Evolutionary conservation across 2,797 vertebrate genomes (phyloP).

Genomic region (Artibeus jamaicensis): DNA sequence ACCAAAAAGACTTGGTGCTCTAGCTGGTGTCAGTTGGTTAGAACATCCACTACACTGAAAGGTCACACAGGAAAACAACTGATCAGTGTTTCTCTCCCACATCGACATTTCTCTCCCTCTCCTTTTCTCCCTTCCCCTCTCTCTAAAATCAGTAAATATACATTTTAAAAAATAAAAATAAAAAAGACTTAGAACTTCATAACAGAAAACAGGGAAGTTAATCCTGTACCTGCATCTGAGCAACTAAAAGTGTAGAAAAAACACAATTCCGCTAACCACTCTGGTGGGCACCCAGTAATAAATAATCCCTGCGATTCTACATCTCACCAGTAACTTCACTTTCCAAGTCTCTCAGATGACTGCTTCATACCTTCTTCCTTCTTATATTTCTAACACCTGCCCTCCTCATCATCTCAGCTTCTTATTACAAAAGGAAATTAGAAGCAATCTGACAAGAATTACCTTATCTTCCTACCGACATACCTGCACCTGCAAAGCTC

Average conservation of each 20-base stretch:
- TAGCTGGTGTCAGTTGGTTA: neutral
- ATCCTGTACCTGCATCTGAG: neutral
- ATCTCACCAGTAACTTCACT: constrained; percentile 9
- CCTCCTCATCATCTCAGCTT: neutral
- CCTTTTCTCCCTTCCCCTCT: neutral
- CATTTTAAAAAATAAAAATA: neutral
- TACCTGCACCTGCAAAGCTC: neutral
- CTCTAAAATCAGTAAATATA: neutral
- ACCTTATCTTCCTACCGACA: neutral
- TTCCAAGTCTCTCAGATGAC: neutral
- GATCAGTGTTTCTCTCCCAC: neutral
- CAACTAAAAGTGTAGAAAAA: neutral
- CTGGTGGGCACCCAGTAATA: neutral
- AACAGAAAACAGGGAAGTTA: neutral
- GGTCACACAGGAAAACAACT: too few relatives aligned
- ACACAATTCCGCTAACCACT: neutral
- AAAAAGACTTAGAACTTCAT: neutral
- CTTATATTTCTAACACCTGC: constrained; percentile 31
- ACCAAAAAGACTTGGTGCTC: neutral
- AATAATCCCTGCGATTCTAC: neutral
- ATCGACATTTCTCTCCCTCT: neutral
- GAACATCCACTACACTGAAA: neutral
- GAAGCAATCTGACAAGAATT: neutral
- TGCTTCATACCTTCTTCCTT: neutral
- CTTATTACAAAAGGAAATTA: constrained; percentile 21